Evolutionary conservation across 2,113 vertebrate genomes (phyloP).

Genomic region (Ursus arctos): DNA sequence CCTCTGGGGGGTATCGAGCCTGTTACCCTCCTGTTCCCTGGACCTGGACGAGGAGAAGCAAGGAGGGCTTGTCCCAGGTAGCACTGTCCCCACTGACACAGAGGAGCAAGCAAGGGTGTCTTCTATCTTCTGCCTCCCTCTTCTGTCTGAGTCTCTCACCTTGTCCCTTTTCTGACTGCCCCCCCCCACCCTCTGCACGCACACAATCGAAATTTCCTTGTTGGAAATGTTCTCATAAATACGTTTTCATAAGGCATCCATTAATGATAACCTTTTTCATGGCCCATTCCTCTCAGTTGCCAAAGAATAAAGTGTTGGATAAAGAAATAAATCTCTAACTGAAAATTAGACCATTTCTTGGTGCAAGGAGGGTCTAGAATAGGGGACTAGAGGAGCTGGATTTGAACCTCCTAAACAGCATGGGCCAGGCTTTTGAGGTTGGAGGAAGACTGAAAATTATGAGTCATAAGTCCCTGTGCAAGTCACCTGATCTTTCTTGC

Average conservation of each 20-base stretch:
- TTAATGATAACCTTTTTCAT: neutral
- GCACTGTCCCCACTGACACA: neutral
- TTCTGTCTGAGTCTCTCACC: neutral
- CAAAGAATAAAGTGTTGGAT: neutral
- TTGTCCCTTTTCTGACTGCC: neutral
- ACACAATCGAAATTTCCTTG: neutral
- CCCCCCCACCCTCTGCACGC: no score
- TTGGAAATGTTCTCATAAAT: slow-evolving; percentile 21
- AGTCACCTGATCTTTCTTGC: neutral
- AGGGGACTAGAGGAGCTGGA: neutral
- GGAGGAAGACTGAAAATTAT: neutral
- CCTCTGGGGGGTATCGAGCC: neutral
- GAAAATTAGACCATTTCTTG: neutral
- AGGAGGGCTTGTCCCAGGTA: neutral
- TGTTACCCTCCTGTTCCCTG: neutral
- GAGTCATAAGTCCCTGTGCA: neutral
- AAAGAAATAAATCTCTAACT: neutral
- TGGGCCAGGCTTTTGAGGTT: neutral
- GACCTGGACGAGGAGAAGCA: neutral
- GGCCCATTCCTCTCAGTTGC: neutral
- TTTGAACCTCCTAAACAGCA: neutral
- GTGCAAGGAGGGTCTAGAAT: neutral
- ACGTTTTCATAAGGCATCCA: neutral
- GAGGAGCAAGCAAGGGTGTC: neutral
- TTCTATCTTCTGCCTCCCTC: neutral